These are phyloP conservation scores for Stichodactyla mertensii DNA, from an alignment of 64 coral and sea anemone species.

Conservation along the genomic window DNA sequence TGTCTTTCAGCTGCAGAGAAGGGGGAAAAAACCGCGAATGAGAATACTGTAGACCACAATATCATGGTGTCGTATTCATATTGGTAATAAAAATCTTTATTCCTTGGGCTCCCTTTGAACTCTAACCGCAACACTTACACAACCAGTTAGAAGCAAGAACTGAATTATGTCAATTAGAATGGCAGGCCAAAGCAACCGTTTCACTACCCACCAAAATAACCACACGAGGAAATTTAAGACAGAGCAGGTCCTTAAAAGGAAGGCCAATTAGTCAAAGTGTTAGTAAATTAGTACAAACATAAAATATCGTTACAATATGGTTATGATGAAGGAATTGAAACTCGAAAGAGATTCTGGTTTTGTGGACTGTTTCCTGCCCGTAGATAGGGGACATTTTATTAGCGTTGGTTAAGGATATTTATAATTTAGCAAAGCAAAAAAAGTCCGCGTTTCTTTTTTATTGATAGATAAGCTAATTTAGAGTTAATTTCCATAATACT, in stretches of 20 bases:
- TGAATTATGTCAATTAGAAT: neutral
- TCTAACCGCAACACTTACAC: neutral
- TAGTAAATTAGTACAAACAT: neutral
- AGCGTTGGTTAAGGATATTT: too few relatives aligned
- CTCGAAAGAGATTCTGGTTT: too few relatives aligned
- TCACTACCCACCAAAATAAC: neutral
- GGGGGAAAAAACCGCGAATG: neutral
- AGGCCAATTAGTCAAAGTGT: neutral
- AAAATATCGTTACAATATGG: neutral
- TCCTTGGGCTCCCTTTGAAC: neutral
- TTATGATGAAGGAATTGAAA: too few relatives aligned
- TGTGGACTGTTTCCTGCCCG: too few relatives aligned
- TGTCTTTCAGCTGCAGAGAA: neutral
- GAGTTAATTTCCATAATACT: too few relatives aligned
- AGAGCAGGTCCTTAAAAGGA: neutral
- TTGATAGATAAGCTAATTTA: too few relatives aligned
- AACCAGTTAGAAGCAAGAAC: neutral
- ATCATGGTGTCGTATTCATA: neutral
- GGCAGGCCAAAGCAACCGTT: neutral
- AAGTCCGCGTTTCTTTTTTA: too few relatives aligned
- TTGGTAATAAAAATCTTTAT: neutral
- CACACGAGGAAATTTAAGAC: neutral
- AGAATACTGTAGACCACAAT: neutral
- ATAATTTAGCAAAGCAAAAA: too few relatives aligned
- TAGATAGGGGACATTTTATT: too few relatives aligned